Base-by-base conservation (phyloP, 1,140 invertebrate genomes). In the Onthophagus taurus region DNA sequence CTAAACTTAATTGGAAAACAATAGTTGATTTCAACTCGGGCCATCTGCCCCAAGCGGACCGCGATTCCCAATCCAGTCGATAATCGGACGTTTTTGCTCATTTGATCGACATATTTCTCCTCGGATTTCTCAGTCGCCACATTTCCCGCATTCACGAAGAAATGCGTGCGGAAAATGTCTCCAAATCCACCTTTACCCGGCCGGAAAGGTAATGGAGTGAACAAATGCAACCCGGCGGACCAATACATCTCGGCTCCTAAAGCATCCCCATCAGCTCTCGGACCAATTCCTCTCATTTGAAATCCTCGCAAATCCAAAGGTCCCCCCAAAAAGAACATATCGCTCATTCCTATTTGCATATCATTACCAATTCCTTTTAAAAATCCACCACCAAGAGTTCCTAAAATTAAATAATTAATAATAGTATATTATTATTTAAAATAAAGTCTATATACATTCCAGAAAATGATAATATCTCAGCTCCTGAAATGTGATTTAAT, bases 281-380 rank as follows among this genome's bases (percentile, higher is more conserved):
- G 88, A 0, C 90, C 90, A 13, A 86, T 78, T 17, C 89, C 88
- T 51, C 84, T 70, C 60, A 80, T 74, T 31, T 80, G 72, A 63
- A 94, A 96, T 11, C 89, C 91, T 57, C 90, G 66, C 7, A 94
- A 53, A 45, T 80, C 81, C 29, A 88, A 64, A 1, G 91, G 88
- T 1, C 91, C 90, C 20, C 91, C 91, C 18, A 94, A 67, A 63
- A 83, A 92, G 70, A 90, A 91, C 48, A 78, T 72, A 64, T 95
- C 90, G 24, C 76, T 72, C 49, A 92, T 75, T 39, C 61, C 71
- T 44, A 77, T 67, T 51, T 68, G 65, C 61, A 78, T 74, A 31
- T 80, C 72, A 58, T 78, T 73, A 59, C 71, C 73, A 52, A 80
- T 65, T 57, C 75, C 65, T 55, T 72, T 66, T 35, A 93, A 68